Percentiles rank a stretch among this genome's conserved stretches.
Conservation (phyloP, 2,113 vertebrate species). For the Channa maculata region DNA sequence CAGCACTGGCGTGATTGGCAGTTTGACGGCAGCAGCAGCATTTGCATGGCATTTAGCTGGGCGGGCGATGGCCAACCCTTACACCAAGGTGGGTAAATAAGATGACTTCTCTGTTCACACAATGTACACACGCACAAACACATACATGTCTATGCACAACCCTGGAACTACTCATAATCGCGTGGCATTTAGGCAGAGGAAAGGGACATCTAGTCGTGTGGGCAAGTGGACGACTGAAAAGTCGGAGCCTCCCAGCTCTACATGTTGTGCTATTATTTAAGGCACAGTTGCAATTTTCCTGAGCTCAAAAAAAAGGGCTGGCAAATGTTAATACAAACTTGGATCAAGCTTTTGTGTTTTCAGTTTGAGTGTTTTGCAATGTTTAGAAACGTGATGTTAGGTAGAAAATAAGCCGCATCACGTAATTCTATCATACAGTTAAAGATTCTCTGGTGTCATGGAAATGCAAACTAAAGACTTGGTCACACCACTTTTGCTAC, state of each 20-base stretch:
- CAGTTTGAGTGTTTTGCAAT: background rate
- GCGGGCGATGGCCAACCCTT: constrained; percentile 85
- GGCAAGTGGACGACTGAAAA: constrained; percentile 41
- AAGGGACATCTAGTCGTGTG: constrained; percentile 60
- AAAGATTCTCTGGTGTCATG: background rate
- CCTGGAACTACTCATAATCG: constrained; percentile 89
- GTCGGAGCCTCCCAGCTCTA: constrained; percentile 56
- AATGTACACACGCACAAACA: constrained; percentile 65
- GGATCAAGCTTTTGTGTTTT: background rate
- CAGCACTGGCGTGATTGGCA: constrained; percentile 93
- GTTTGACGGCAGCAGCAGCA: constrained; percentile 93
- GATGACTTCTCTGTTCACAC: constrained; percentile 88
- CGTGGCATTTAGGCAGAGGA: constrained; percentile 92
- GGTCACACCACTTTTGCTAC: background rate
- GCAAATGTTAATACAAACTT: background rate
- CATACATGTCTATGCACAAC: constrained; percentile 56
- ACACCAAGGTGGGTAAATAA: constrained; percentile 97
- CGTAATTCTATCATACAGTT: background rate
- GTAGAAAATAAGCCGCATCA: background rate
- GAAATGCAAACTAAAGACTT: background rate
- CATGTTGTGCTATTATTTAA: constrained; percentile 49
- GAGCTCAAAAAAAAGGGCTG: constrained; percentile 5
- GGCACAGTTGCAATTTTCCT: constrained; percentile 29
- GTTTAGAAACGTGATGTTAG: background rate
- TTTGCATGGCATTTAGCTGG: constrained; percentile 99